Conservation (phyloP, 2,797 vertebrate species). For the Spinibarbus caldwelli region DNA sequence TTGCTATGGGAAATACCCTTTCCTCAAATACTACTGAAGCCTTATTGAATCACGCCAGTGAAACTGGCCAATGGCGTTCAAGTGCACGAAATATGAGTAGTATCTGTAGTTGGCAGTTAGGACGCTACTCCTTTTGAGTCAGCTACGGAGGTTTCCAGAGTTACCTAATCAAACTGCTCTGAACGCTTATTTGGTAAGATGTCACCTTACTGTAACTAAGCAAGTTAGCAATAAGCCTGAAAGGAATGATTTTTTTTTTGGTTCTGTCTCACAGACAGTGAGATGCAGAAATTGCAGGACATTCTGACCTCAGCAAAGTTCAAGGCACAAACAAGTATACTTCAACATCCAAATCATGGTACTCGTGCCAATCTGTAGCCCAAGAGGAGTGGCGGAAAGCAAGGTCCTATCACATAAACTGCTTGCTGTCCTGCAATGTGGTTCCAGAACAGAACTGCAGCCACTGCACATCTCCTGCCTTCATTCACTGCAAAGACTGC, state of each 20-base stretch:
- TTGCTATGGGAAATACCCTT: too few species aligned
- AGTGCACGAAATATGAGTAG: too few species aligned
- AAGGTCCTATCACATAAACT: conserved; percentile 14
- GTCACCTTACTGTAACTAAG: neutral
- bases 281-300: neutral
- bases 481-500: conserved; percentile 19
- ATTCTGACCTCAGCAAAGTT: neutral
- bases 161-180: neutral
- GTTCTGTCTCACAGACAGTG: neutral
- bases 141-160: neutral
- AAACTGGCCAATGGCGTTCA: too few species aligned
- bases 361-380: neutral
- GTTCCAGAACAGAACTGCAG: neutral
- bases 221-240: neutral
- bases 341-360: too few species aligned
- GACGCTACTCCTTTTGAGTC: neutral
- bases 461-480: neutral
- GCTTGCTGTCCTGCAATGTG: neutral
- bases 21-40: too few species aligned
- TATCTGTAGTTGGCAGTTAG: neutral
- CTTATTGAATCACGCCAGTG: too few species aligned
- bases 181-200: neutral
- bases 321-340: neutral
- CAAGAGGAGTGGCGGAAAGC: conserved; percentile 30
- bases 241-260: neutral